Conservation (phyloP, 2,797 vertebrate genomes). For the Anguilla anguilla region DNA sequence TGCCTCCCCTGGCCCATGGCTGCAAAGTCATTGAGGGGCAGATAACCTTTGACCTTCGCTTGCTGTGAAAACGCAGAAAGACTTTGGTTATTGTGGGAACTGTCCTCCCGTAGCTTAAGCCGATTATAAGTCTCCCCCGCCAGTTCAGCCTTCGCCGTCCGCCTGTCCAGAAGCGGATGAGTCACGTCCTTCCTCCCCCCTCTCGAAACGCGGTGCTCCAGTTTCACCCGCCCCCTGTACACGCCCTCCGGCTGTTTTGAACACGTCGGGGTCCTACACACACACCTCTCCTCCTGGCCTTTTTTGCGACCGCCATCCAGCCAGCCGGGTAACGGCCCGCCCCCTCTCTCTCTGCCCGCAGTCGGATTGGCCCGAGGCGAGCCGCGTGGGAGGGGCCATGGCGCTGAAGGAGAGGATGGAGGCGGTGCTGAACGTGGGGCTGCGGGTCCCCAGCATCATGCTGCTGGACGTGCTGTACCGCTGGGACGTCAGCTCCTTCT, state of each 20-base stretch:
- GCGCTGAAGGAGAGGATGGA: constrained; percentile 92
- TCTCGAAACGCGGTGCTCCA: not conserved
- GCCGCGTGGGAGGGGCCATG: constrained; percentile 73
- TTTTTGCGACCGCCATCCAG: too few species aligned
- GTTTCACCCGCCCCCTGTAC: not conserved
- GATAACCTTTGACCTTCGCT: not conserved
- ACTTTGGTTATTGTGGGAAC: not conserved
- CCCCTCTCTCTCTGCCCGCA: constrained; percentile 42
- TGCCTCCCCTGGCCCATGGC: not conserved
- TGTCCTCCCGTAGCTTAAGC: not conserved
- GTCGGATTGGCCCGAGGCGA: constrained; percentile 57
- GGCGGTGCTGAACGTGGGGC: constrained; percentile 94
- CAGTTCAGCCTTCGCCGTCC: not conserved
- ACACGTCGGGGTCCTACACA: too few species aligned
- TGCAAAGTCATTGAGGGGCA: not conserved
- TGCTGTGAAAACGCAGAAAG: not conserved
- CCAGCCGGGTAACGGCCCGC: not conserved
- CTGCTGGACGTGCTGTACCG: constrained; percentile 94
- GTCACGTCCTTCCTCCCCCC: not conserved
- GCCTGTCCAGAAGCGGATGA: not conserved
- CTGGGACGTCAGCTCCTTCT: constrained; percentile 98
- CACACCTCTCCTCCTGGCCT: too few species aligned
- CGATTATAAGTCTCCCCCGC: not conserved
- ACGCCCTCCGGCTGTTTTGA: not conserved
- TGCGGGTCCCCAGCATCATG: constrained; percentile 98